Base-by-base conservation (phyloP, 1,140 invertebrate species). In the Bombus waltoni region DNA sequence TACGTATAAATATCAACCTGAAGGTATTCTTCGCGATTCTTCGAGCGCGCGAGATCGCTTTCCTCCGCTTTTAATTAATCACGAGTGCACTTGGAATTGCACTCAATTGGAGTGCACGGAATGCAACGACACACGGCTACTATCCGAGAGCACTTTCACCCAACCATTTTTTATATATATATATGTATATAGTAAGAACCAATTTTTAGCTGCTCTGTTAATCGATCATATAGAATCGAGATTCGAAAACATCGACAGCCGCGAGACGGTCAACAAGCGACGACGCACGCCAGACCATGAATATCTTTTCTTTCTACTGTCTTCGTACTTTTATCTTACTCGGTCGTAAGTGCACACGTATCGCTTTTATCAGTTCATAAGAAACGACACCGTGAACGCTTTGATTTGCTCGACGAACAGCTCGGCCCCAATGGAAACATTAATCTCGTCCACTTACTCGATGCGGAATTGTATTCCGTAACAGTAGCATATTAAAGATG, bases 51-150 rank as follows among this genome's bases (percentile, higher is more conserved):
- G 13, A 62, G 76, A 80, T 65, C 77, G 70, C 74, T 78, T 80
- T n/a, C 65, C 83, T 38, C 77, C 42, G 68, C 28, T 85, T 42
- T 81, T 81, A 85, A 85, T 85, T 81, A 81, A 85, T 85, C 84
- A 85, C 84, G 84, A 85, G 75, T 85, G 62, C 84, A 68, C 71
- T 68, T 22, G 70, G 59, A 42, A 81, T 75, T 53, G 53, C 80
- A 80, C 68, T 32, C 32, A 32, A 32, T 32, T 32, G 32, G 32
- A 32, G 32, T 32, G 83, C 68, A 53, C 66, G 35, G 68, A 62
- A 80, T 80, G 68, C 77, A 40, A 32, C 75, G n/a, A 47, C 73
- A 71, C 53, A 70, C n/a, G 15, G 68, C 68, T 77, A 85, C 77
- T 42, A 85, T 65, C 71, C 76, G 40, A 47, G 28, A 79, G 65